These are phyloP conservation scores for Syrphus vitripennis DNA, from an alignment of 2,888 invertebrate genomes.

Conservation along the genomic window DNA sequence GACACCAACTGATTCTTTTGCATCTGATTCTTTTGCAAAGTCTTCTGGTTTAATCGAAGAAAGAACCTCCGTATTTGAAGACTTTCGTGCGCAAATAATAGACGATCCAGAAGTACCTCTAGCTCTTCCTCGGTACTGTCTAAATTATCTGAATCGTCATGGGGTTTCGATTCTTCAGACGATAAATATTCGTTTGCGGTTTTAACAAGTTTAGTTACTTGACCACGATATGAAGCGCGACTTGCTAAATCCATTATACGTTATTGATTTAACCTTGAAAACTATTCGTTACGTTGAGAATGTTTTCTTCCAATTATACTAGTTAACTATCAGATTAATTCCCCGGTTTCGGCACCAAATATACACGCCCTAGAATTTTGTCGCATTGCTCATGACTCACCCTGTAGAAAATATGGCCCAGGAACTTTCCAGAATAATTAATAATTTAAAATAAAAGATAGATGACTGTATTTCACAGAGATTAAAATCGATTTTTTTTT, in stretches of 20 bases:
- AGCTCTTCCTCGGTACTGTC: constrained; percentile 13
- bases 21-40: neutral
- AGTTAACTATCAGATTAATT: neutral
- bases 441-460: too few relatives aligned
- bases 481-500: too few relatives aligned
- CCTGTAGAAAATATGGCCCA: too few relatives aligned
- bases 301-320: neutral
- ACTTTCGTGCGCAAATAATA: neutral
- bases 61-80: neutral
- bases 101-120: neutral
- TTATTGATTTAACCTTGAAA: too few relatives aligned
- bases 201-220: constrained; percentile 2
- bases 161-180: neutral
- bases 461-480: too few relatives aligned
- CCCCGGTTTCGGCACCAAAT: constrained; percentile 1
- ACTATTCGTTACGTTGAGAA: neutral
- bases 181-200: neutral
- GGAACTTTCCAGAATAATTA: too few relatives aligned
- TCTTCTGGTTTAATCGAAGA: neutral
- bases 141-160: neutral
- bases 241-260: constrained; percentile 12
- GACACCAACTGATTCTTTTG: neutral
- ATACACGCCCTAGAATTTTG: too few relatives aligned
- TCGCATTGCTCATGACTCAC: too few relatives aligned
- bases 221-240: neutral